Evolutionary conservation across 2,888 invertebrate genomes (phyloP).

Genomic region (Rhabditoides inermis): DNA sequence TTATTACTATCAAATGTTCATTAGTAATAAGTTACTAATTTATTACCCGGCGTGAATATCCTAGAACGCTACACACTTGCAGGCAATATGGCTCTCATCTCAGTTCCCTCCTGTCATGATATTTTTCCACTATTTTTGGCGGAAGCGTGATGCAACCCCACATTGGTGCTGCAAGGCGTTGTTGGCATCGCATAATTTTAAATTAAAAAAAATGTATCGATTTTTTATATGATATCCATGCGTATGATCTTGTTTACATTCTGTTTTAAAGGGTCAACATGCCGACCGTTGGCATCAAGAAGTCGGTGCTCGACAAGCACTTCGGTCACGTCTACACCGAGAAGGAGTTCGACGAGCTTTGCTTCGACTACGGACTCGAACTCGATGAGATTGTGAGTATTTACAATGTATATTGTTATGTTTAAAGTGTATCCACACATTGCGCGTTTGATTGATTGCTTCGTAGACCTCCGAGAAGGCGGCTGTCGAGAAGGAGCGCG

Average conservation of each 20-base stretch:
- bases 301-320: conserved; percentile 40
- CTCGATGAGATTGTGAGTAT: conserved; percentile 81
- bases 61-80: too few relatives aligned
- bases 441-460: too few relatives aligned
- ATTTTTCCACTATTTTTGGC: too few relatives aligned
- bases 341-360: conserved; percentile 85
- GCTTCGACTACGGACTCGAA: conserved; percentile 93
- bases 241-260: background rate
- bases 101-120: too few relatives aligned
- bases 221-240: background rate
- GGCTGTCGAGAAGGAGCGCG: conserved; percentile 66
- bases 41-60: too few relatives aligned
- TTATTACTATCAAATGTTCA: too few relatives aligned
- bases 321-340: conserved; percentile 60
- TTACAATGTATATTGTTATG: background rate
- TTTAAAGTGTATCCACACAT: too few relatives aligned
- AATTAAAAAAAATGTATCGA: background rate
- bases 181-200: too few relatives aligned
- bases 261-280: conserved; percentile 15
- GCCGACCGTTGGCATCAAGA: conserved; percentile 50
- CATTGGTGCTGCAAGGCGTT: too few relatives aligned
- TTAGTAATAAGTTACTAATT: too few relatives aligned
- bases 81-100: too few relatives aligned
- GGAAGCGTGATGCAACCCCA: too few relatives aligned
- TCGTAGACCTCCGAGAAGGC: conserved; percentile 82